Base-by-base conservation (phyloP, 2,113 vertebrate species). In the Propithecus coquereli region DNA sequence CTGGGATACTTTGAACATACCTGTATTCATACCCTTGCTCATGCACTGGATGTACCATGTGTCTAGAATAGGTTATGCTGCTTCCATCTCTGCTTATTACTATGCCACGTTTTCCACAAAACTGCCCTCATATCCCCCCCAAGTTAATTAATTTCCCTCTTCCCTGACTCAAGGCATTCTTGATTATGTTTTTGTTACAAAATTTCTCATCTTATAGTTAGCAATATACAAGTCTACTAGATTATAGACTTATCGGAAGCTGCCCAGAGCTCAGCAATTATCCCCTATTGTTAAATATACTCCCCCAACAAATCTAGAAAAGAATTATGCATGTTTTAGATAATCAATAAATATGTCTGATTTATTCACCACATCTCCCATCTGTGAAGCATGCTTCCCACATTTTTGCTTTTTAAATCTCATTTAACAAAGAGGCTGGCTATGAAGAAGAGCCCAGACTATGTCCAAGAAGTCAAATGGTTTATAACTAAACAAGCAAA, bases 61-160 rank as follows among this genome's bases (percentile, higher is more conserved):
- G 71, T 66, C 10, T 76, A 10, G 23, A 94, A 74, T 1, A 34
- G 34, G 32, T 47, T 25, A 20, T 14, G 32, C n/a, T 73, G 40
- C 13, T 77, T 45, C 82, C 17, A 32, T 23, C 59, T 54, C 71
- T 83, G n/a, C 47, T 54, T 50, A 40, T 52, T 73, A 74, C 59
- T 57, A 43, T 63, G 10, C 22, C 43, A 37, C 5, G 20, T 71
- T 86, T 90, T 89, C 87, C 63, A 83, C 32, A 93, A 52, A 73
- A 63, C 57, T 82, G 40, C 30, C 40, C 68, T 87, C 47, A 74
- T 8, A 80, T 82, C 22, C 45, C 52, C 43, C 40, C 23, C 68
- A 92, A 71, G 17, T 79, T 34, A 86, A 85, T 47, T 94, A 81
- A 92, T 43, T 81, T 70, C 47, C 57, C 20, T 79, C 88, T 96